phyloP scores from a whole-genome alignment of 2,113 vertebrate genomes.

The Orcinus orca region DNA sequence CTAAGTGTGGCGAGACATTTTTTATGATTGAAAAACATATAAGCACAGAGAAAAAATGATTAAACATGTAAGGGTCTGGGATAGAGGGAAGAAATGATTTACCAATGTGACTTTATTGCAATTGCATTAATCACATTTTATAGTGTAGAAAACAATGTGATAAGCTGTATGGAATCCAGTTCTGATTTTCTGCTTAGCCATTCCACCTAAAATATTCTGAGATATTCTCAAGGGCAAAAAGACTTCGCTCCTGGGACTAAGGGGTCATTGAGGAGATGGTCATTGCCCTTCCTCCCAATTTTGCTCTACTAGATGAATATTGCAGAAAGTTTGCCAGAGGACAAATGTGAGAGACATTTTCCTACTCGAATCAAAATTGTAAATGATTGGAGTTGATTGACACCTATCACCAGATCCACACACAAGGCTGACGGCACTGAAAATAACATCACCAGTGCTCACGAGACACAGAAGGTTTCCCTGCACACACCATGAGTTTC shows the following conservation, averaged over 20 bases:
- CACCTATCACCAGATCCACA: constrained; percentile 16
- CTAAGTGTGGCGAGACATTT: background rate
- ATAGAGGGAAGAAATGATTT: background rate
- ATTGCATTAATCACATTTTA: background rate
- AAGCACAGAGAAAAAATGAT: background rate
- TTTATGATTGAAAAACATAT: background rate
- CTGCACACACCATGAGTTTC: background rate
- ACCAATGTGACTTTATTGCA: background rate
- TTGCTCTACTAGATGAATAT: background rate
- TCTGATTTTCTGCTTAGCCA: background rate
- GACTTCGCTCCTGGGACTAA: background rate
- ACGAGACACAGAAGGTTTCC: background rate
- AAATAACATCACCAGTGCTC: background rate
- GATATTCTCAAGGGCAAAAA: background rate
- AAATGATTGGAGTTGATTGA: constrained; percentile 39
- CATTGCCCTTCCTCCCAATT: background rate
- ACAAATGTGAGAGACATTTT: background rate
- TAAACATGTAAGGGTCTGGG: background rate
- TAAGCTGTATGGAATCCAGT: background rate
- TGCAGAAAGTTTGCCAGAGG: constrained; percentile 33
- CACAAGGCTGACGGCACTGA: background rate
- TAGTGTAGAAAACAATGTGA: background rate
- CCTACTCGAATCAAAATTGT: background rate
- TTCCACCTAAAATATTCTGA: background rate
- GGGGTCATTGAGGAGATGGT: background rate